Conservation (phyloP, 2,888 invertebrate species). For the Phytoseiulus persimilis region DNA sequence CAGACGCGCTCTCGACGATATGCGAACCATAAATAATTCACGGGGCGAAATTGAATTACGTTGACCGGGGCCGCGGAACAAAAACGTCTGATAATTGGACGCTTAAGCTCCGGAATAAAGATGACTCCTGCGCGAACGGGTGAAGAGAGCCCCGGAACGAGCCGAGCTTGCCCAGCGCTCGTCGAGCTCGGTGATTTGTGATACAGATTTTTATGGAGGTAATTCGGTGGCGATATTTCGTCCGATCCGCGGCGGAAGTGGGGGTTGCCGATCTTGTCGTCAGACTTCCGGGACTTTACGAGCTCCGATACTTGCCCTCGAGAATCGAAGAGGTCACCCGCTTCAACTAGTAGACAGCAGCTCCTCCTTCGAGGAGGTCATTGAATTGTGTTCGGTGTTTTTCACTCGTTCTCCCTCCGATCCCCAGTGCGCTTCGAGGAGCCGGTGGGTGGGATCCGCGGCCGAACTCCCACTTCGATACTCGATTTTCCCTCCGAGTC, state of each 20-base stretch:
- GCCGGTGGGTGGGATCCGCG: not conserved
- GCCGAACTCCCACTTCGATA: not conserved
- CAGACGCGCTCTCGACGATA: not conserved
- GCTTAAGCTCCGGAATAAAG: not conserved
- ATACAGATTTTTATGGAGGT: not conserved
- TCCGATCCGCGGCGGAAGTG: not conserved
- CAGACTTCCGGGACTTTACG: not conserved
- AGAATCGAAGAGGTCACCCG: not conserved
- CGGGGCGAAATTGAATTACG: not conserved
- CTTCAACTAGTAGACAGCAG: not conserved
- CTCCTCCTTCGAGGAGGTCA: not conserved
- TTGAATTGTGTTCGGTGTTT: not conserved
- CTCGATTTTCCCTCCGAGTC: no score
- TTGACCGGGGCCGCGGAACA: not conserved
- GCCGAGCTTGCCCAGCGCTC: not conserved
- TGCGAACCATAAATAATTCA: not conserved
- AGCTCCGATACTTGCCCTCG: not conserved
- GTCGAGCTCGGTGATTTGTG: not conserved
- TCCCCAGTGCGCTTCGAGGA: not conserved
- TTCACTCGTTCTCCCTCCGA: not conserved
- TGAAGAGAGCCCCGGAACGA: not conserved
- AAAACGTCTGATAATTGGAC: not conserved
- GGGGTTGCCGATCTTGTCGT: not conserved
- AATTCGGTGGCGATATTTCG: not conserved
- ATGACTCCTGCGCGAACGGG: not conserved